Evolutionary conservation across 2,888 invertebrate species (phyloP).

Genomic region (Uloborus plumipes): DNA sequence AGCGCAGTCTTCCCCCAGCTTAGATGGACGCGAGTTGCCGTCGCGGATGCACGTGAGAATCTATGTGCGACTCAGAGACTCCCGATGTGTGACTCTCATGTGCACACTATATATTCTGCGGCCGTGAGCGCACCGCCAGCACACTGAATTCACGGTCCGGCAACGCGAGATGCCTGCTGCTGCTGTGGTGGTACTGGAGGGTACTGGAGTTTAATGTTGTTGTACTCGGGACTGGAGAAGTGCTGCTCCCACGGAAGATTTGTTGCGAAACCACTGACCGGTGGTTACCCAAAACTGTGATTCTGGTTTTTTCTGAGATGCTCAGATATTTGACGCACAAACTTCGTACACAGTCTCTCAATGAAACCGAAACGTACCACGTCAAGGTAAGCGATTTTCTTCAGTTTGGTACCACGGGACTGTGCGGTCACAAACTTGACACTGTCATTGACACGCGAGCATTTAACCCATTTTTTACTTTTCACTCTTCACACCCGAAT

Average conservation of each 20-base stretch:
- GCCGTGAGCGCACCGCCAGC: constrained; percentile 8
- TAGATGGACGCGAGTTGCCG: constrained; percentile 48
- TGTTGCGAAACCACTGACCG: constrained; percentile 28
- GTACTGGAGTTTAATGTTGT: constrained; percentile 36
- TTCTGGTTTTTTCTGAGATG: constrained; percentile 73
- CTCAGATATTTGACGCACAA: constrained; percentile 88
- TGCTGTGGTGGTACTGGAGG: constrained; percentile 13
- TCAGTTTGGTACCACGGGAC: neutral
- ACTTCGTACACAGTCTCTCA: constrained; percentile 86
- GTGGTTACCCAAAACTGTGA: constrained; percentile 48
- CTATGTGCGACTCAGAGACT: neutral
- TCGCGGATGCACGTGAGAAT: constrained; percentile 17
- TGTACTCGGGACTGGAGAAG: constrained; percentile 21
- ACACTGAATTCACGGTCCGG: constrained; percentile 19
- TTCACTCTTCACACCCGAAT: too few relatives aligned
- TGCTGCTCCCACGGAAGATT: constrained; percentile 8
- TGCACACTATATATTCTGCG: constrained; percentile 32
- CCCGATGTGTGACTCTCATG: constrained; percentile 3
- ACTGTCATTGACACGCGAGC: too few relatives aligned
- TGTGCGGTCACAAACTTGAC: too few relatives aligned
- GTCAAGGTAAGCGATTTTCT: constrained; percentile 78
- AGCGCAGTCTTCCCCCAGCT: constrained; percentile 15
- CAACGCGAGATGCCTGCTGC: constrained; percentile 15
- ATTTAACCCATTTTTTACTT: too few relatives aligned
- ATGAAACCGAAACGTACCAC: constrained; percentile 80